Evolutionary conservation across 2,797 vertebrate genomes (phyloP).

Genomic region (Benthosema pterotum): DNA sequence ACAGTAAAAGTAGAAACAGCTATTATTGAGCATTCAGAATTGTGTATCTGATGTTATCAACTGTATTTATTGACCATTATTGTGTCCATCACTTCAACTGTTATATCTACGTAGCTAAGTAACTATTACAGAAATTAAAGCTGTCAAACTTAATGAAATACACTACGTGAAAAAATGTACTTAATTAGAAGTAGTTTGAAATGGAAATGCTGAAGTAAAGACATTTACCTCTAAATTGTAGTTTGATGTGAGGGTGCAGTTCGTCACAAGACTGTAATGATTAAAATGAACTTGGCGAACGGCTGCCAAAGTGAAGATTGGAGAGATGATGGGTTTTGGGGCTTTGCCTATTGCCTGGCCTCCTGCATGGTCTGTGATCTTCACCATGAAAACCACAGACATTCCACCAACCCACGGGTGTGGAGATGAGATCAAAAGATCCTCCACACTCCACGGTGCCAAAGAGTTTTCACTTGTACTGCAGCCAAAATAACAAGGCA

Average conservation of each 20-base stretch:
- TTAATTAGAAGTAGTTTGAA: background rate
- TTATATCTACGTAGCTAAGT: too few species aligned
- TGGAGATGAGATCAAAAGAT: slow-evolving; percentile 26
- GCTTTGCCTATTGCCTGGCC: slow-evolving; percentile 18
- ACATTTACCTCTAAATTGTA: too few species aligned
- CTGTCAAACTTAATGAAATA: background rate
- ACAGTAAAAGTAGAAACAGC: too few species aligned
- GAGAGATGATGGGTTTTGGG: slow-evolving; percentile 28
- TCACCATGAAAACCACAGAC: slow-evolving; percentile 42
- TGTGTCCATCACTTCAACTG: too few species aligned
- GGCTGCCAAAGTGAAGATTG: slow-evolving; percentile 21
- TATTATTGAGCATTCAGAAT: too few species aligned
- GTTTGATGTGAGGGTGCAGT: too few species aligned
- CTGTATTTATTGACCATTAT: too few species aligned
- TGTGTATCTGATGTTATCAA: too few species aligned
- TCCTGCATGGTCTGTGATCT: slow-evolving; percentile 42
- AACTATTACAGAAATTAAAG: too few species aligned
- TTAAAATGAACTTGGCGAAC: slow-evolving; percentile 11
- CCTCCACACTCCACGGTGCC: slow-evolving; percentile 19
- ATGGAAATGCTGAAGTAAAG: too few species aligned
- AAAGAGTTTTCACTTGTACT: slow-evolving; percentile 29
- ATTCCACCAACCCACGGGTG: slow-evolving; percentile 25
- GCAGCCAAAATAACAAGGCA: slow-evolving; percentile 21
- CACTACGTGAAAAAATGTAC: background rate
- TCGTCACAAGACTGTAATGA: background rate